These are phyloP conservation scores for Thecocarcelia acutangulata DNA, from an alignment of 2,888 invertebrate genomes.

Conservation along the genomic window DNA sequence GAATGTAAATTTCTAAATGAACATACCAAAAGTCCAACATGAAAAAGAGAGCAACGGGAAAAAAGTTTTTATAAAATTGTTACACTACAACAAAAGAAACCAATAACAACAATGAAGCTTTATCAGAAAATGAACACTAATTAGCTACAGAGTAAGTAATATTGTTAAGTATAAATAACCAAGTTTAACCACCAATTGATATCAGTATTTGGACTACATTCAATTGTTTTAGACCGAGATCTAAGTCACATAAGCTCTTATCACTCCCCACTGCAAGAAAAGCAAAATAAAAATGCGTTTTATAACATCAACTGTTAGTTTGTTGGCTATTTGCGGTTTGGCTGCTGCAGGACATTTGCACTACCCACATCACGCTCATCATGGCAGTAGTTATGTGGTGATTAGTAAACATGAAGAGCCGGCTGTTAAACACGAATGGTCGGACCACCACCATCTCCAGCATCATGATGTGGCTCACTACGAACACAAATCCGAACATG, in stretches of 20 bases:
- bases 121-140: constrained; percentile 63
- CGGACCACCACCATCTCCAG: constrained; percentile 59
- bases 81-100: constrained; percentile 49
- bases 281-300: constrained; percentile 44
- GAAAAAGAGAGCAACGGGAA: constrained; percentile 30
- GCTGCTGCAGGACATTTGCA: constrained; percentile 68
- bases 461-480: constrained; percentile 47
- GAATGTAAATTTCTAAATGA: constrained; percentile 64
- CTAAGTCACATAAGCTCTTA: constrained; percentile 15
- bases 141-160: constrained; percentile 59
- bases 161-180: constrained; percentile 68
- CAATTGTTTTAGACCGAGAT: constrained; percentile 58
- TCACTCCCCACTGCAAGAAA: constrained; percentile 21
- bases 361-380: constrained; percentile 69
- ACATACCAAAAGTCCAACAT: constrained; percentile 51
- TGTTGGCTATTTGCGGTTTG: constrained; percentile 64
- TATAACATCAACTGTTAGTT: constrained; percentile 56
- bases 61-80: constrained; percentile 40
- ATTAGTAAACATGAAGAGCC: constrained; percentile 75
- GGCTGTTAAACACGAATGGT: constrained; percentile 41
- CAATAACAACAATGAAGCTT: constrained; percentile 27
- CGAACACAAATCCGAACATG: constrained; percentile 67
- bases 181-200: constrained; percentile 63
- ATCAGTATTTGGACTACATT: constrained; percentile 67
- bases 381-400: constrained; percentile 75